Conservation (phyloP, 2,797 vertebrate genomes). For the Apogon hyalosoma region DNA sequence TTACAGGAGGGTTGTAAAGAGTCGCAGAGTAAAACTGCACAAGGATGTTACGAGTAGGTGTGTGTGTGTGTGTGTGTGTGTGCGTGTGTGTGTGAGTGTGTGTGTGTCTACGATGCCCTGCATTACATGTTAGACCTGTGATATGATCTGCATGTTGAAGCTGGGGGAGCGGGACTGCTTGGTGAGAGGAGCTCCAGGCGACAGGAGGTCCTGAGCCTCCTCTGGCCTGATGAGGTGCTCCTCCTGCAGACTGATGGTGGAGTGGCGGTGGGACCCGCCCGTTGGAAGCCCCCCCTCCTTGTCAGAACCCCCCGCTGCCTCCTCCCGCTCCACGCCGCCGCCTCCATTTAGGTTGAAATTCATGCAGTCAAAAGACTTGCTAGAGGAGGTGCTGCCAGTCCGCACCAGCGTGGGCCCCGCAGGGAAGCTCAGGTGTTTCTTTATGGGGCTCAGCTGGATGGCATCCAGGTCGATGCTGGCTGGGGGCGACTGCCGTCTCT, state of each 20-base stretch:
- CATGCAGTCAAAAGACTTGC: slow-evolving; percentile 96
- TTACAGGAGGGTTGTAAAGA: slow-evolving; percentile 25
- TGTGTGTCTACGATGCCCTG: slow-evolving; percentile 30
- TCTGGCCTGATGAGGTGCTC: slow-evolving; percentile 90
- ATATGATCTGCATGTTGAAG: slow-evolving; percentile 99
- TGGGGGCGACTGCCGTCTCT: slow-evolving; percentile 79
- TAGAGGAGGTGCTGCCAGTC: slow-evolving; percentile 96
- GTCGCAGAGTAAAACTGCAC: slow-evolving; percentile 42
- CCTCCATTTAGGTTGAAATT: slow-evolving; percentile 86
- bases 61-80: slow-evolving; percentile 36
- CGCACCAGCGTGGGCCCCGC: slow-evolving; percentile 86
- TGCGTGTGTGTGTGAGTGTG: slow-evolving; percentile 35
- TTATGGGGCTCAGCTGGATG: slow-evolving; percentile 91
- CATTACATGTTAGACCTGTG: slow-evolving; percentile 89
- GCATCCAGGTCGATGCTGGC: slow-evolving; percentile 84
- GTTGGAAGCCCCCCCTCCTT: slow-evolving; percentile 68
- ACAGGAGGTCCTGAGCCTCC: slow-evolving; percentile 91
- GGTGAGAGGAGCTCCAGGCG: slow-evolving; percentile 91
- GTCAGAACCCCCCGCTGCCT: slow-evolving; percentile 48
- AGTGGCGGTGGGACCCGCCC: slow-evolving; percentile 89
- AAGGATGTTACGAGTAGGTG: slow-evolving; percentile 18
- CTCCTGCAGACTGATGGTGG: slow-evolving; percentile 95
- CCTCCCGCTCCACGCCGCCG: slow-evolving; percentile 49
- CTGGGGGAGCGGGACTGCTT: slow-evolving; percentile 98
- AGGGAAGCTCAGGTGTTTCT: slow-evolving; percentile 95